Conservation (phyloP, 2,797 vertebrate genomes). For the Mareca strepera region DNA sequence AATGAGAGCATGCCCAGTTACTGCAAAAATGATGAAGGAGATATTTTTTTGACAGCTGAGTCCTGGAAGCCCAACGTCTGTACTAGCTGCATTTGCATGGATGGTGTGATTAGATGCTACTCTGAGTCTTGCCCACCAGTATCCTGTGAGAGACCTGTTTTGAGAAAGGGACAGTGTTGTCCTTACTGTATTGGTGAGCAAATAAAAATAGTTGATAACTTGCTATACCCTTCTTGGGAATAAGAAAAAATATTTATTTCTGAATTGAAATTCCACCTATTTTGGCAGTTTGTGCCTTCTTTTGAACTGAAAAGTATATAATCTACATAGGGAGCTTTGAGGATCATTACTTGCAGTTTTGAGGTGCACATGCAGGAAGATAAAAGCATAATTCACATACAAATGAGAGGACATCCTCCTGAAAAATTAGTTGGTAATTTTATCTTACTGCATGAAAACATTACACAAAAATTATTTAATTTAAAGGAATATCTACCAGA, state of each 20-base stretch:
- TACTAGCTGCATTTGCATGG: slow-evolving; percentile 88
- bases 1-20: slow-evolving; percentile 86
- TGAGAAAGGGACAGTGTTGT: slow-evolving; percentile 91
- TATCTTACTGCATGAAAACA: not conserved
- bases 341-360: not conserved
- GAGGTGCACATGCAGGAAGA: not conserved
- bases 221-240: not conserved
- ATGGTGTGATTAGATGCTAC: slow-evolving; percentile 88
- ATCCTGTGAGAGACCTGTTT: slow-evolving; percentile 85
- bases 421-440: not conserved
- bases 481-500: not conserved
- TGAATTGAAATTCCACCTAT: not conserved
- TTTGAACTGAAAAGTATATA: not conserved
- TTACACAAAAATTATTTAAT: not conserved
- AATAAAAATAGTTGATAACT: not conserved
- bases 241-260: not conserved
- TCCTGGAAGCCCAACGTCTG: slow-evolving; percentile 93
- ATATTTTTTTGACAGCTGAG: slow-evolving; percentile 90
- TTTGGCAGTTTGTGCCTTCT: not conserved
- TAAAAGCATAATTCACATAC: not conserved
- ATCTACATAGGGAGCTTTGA: not conserved
- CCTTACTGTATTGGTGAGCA: slow-evolving; percentile 91
- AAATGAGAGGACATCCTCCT: not conserved
- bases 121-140: slow-evolving; percentile 88
- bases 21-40: slow-evolving; percentile 87